These are phyloP conservation scores for Pantherophis vulpinus DNA, from an alignment of 2,797 vertebrate species.

Conservation along the genomic window DNA sequence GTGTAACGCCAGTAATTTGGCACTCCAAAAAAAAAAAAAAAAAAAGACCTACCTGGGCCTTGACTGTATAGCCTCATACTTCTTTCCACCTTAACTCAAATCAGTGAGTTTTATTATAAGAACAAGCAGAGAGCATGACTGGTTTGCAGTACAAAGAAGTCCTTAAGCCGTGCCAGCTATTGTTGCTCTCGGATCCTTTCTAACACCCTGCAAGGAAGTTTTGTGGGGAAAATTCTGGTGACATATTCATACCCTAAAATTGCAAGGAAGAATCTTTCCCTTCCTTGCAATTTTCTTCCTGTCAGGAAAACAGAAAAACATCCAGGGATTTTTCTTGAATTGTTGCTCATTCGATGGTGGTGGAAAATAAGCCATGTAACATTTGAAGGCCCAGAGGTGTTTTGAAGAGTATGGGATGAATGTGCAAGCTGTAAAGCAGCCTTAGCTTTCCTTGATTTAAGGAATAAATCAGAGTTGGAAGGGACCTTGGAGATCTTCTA, in stretches of 20 bases:
- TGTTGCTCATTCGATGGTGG: not conserved
- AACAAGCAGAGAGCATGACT: not conserved
- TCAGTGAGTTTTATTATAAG: not conserved
- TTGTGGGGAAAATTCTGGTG: not conserved
- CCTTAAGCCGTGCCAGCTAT: not conserved
- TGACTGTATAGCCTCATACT: not conserved
- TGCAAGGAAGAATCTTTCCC: not conserved
- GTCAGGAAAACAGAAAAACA: not conserved
- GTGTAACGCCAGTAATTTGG: slow-evolving; percentile 28
- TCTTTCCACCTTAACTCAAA: not conserved
- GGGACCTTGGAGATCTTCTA: not conserved
- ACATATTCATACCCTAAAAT: not conserved
- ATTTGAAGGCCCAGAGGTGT: not conserved
- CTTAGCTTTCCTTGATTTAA: not conserved
- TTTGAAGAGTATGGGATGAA: not conserved
- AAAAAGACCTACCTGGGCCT: not conserved
- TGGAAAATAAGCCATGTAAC: not conserved
- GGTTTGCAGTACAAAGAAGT: not conserved
- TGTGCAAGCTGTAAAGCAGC: not conserved
- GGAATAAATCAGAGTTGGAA: not conserved
- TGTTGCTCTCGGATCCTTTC: not conserved
- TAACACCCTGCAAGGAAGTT: not conserved
- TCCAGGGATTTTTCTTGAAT: not conserved
- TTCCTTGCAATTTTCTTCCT: not conserved
- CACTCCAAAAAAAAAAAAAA: not conserved